Conservation (phyloP, 2,888 invertebrate species). For the Leptopilina myrica region DNA sequence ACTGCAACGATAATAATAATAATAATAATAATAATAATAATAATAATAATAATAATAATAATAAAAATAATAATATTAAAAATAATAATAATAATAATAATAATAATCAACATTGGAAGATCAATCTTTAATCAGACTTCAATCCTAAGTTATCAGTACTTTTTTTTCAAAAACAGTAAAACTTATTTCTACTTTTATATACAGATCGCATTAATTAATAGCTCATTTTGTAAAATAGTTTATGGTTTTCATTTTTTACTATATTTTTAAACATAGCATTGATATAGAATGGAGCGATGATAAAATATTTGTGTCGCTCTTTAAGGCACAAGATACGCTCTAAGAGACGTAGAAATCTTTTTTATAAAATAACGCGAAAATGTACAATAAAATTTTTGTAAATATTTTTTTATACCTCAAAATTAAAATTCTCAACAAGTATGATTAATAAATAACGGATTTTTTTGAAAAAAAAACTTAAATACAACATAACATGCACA, state of each 20-base stretch:
- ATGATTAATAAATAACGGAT: conserved; percentile 14
- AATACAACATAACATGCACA: conserved; percentile 25
- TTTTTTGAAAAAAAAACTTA: background rate
- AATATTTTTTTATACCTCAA: conserved; percentile 13
- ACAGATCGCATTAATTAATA: conserved; percentile 19
- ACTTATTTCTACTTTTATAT: conserved; percentile 35
- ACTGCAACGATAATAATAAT: conserved; percentile 9
- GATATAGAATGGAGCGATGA: conserved; percentile 2
- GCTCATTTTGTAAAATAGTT: conserved; percentile 18
- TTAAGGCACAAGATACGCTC: conserved; percentile 24
- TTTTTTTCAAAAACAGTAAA: conserved; percentile 18
- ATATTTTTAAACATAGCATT: background rate
- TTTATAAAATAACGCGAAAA: background rate
- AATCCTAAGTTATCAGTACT: conserved; percentile 38
- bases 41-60: no score
- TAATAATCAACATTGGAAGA: conserved; percentile 4
- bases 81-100: no score
- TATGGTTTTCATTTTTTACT: conserved; percentile 15
- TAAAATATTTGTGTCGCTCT: conserved; percentile 24
- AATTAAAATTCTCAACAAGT: conserved; percentile 12
- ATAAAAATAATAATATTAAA: background rate
- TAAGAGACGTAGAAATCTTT: conserved; percentile 25
- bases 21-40: no score
- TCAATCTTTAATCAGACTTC: conserved; percentile 33
- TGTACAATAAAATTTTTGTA: background rate